These are phyloP conservation scores for Cyclophora albipunctata DNA, from an alignment of 2,888 invertebrate genomes.

Conservation along the genomic window DNA sequence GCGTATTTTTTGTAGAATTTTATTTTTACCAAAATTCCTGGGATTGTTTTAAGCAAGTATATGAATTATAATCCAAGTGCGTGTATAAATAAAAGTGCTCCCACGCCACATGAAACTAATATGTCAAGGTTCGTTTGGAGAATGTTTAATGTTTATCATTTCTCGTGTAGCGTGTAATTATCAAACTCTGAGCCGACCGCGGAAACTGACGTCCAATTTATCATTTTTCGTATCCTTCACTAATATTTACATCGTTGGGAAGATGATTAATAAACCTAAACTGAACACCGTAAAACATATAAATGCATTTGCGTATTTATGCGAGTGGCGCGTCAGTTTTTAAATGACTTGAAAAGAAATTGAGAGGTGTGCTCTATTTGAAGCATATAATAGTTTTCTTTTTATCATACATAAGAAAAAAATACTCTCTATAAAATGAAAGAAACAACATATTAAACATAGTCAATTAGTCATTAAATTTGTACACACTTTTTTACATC, in stretches of 20 bases:
- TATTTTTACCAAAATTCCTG: background rate
- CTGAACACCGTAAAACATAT: background rate
- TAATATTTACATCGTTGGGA: conserved; percentile 7
- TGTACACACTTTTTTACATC: too few species aligned
- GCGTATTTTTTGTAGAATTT: too few species aligned
- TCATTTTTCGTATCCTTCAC: conserved; percentile 9
- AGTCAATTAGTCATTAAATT: too few species aligned
- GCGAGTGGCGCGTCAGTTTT: background rate
- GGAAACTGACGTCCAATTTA: conserved; percentile 30
- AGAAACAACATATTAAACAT: too few species aligned
- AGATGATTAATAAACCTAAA: conserved; percentile 4
- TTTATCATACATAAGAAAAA: too few species aligned
- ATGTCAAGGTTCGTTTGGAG: conserved; percentile 59
- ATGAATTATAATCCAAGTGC: conserved; percentile 16
- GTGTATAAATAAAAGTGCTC: conserved; percentile 43
- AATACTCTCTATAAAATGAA: too few species aligned
- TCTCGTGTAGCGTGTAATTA: conserved; percentile 41
- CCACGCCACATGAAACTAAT: conserved; percentile 48
- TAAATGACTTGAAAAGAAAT: too few species aligned
- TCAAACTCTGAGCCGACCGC: conserved; percentile 33
- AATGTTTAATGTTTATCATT: conserved; percentile 43
- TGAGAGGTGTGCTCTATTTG: too few species aligned
- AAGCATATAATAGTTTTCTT: too few species aligned
- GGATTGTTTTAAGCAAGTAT: conserved; percentile 17
- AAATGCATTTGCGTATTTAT: conserved; percentile 14